Conservation (phyloP, 2,888 invertebrate species). For the Scrobipalpa atriplicella region DNA sequence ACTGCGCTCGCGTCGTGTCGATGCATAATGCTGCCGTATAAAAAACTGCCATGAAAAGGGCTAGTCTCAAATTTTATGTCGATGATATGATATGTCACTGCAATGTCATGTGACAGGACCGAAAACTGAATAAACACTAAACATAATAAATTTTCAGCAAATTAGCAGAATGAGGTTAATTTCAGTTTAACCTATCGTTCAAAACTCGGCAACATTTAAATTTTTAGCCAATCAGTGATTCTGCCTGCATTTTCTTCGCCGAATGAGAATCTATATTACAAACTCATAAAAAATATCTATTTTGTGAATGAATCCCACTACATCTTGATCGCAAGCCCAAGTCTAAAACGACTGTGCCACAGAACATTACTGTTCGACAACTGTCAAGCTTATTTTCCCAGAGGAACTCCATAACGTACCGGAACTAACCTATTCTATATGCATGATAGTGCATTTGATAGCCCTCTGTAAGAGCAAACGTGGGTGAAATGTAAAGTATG, state of each 20-base stretch:
- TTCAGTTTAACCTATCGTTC: no score
- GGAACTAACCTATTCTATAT: conserved; percentile 22
- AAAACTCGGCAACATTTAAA: no score
- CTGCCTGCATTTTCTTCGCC: no score
- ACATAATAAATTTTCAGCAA: no score
- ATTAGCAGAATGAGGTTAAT: no score
- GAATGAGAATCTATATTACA: no score
- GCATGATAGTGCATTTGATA: neutral
- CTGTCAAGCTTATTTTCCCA: conserved; percentile 4
- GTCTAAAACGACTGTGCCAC: neutral
- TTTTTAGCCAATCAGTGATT: no score
- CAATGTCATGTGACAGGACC: no score
- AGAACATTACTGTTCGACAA: neutral
- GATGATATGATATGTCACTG: neutral
- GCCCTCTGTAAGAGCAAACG: neutral
- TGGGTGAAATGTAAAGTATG: neutral
- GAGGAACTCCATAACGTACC: conserved; percentile 30
- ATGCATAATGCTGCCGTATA: conserved; percentile 54
- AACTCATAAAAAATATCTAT: no score
- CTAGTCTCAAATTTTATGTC: neutral
- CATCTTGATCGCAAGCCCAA: no score
- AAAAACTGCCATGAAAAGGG: conserved; percentile 16
- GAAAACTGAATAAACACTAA: no score
- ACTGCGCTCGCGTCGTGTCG: conserved; percentile 59
- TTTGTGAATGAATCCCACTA: no score